Percentiles rank a stretch among this genome's conserved stretches.
These are phyloP conservation scores for Osedax fenrisi DNA, from an alignment of 2,888 invertebrate genomes.

Conservation along the genomic window DNA sequence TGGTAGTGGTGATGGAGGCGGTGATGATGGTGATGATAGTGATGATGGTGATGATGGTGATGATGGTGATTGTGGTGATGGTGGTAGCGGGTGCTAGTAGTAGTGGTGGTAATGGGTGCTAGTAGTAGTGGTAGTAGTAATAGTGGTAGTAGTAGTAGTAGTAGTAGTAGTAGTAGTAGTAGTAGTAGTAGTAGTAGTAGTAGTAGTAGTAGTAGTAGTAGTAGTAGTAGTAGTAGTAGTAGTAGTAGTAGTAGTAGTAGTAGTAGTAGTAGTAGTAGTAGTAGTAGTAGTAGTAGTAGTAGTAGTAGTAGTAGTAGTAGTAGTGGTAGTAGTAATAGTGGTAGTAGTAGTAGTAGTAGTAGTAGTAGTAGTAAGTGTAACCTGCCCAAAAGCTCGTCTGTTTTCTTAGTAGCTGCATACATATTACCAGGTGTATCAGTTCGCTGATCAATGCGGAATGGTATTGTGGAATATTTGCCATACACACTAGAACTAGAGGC, in stretches of 20 bases:
- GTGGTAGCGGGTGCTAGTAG: not conserved
- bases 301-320: not conserved
- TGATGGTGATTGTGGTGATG: not conserved
- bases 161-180: not conserved
- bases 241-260: not conserved
- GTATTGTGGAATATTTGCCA: constrained; percentile 33
- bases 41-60: not conserved
- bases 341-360: not conserved
- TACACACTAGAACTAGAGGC: constrained; percentile 37
- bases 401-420: constrained; percentile 37
- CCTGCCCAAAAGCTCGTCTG: constrained; percentile 33
- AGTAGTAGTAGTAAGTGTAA: not conserved
- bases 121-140: not conserved
- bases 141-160: not conserved
- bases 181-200: not conserved
- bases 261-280: not conserved
- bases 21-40: not conserved
- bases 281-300: not conserved
- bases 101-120: not conserved
- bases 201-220: not conserved
- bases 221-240: not conserved
- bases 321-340: not conserved
- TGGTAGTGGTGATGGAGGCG: not conserved
- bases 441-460: constrained; percentile 29
- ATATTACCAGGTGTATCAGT: constrained; percentile 35